Evolutionary conservation across 2,113 vertebrate genomes (phyloP), one percentile per base, ranked within the genome.

Genomic region (Neomonachus schauinslandi): DNA sequence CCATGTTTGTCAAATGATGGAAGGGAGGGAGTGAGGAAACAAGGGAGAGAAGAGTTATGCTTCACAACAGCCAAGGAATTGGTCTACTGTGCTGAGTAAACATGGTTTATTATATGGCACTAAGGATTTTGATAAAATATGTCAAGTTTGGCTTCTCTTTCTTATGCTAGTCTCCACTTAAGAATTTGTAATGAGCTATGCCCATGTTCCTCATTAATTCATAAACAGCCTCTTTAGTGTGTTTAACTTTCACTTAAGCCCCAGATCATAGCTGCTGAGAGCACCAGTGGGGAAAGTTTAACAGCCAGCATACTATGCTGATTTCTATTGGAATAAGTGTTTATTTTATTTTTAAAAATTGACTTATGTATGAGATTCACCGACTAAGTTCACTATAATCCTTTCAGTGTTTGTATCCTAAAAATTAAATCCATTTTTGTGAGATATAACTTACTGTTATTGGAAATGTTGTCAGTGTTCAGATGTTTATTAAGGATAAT

Each of bases 301-400:
- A 65, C 19, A 95, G 18, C 31, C 18, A 79, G 22, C 11, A 89
- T 39, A 16, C 5, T 57, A 79, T 63, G 18, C 2, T 46, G 77
- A 77, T 82, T 63, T 65, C 26, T 91, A 83, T 26, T 94, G 61
- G 7, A 92, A 87, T 72, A 92, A 76, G 53, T 1, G 11, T 36
- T 93, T 65, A 92, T 87, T 87, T 91, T 67, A 93, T 93, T 95
- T 96, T 95, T 39, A 16, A 10, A 72, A 91, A 5, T 65, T 83
- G 33, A 80, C 39, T 90, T 65, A 85, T 10, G 2, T 61, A 95
- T 85, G 33, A 55, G 26, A 77, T 74, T 51, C 46, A 82, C 24
- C 15, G 39, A 57, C 5, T 16, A 96, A 87, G 21, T 85, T 80
- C 31, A 65, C 16, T 49, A 59, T 71, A 91, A 57, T 2, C 1